Conservation (phyloP, 1,140 invertebrate genomes). For the Hylaeus anthracinus region DNA sequence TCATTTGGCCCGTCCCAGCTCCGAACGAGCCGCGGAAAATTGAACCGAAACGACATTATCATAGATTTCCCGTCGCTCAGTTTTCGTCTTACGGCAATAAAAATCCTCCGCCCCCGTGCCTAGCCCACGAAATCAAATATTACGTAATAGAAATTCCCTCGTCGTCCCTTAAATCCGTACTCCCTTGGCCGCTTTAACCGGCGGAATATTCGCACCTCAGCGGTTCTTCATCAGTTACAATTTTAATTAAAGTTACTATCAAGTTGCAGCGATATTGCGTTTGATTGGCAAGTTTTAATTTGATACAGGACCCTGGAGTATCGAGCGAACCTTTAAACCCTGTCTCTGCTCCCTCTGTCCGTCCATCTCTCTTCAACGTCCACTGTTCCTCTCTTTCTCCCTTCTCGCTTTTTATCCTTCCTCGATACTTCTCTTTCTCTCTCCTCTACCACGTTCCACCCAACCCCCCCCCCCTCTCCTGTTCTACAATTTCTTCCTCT, state of each 20-base stretch:
- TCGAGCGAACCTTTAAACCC: slow-evolving; percentile 58
- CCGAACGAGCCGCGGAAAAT: no score
- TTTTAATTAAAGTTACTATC: slow-evolving; percentile 70
- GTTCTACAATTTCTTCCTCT: slow-evolving; percentile 37
- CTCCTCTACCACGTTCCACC: slow-evolving; percentile 1
- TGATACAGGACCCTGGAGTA: slow-evolving; percentile 51
- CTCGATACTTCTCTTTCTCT: neutral
- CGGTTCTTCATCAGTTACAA: slow-evolving; percentile 62
- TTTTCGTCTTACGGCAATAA: neutral
- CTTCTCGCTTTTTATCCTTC: slow-evolving; percentile 1
- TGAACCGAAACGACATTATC: no score
- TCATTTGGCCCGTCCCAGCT: no score
- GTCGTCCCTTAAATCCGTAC: slow-evolving; percentile 10
- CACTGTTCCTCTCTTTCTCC: no score
- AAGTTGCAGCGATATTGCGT: slow-evolving; percentile 63
- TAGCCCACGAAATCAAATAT: neutral
- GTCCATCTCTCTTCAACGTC: neutral
- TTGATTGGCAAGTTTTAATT: slow-evolving; percentile 72
- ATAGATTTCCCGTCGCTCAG: no score
- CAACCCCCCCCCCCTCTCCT: neutral
- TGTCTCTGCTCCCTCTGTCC: slow-evolving; percentile 1
- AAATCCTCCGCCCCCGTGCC: neutral
- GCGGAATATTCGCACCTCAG: slow-evolving; percentile 36
- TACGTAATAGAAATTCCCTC: neutral
- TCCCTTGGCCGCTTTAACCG: neutral